Percentiles rank a stretch among this genome's conserved stretches.
Conservation (phyloP, 2,888 invertebrate genomes). For the Sphaerophoria rueppellii region DNA sequence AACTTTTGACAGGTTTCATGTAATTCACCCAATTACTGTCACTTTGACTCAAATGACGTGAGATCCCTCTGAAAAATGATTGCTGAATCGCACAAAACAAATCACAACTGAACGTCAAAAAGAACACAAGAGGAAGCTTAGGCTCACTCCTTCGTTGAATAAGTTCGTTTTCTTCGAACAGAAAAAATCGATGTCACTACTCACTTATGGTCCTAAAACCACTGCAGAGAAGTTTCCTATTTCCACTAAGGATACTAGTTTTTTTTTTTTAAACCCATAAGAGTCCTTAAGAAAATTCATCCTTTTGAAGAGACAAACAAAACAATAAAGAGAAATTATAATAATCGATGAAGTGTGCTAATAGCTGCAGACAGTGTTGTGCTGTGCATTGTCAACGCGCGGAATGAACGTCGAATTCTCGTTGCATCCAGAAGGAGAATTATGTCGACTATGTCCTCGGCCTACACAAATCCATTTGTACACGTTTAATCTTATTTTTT, state of each 20-base stretch:
- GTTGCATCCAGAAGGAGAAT: slow-evolving; percentile 53
- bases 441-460: slow-evolving; percentile 72
- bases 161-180: not conserved
- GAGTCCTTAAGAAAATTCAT: not conserved
- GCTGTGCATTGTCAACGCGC: slow-evolving; percentile 64
- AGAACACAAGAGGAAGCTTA: not conserved
- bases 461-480: slow-evolving; percentile 72
- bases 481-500: slow-evolving; percentile 58
- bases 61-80: slow-evolving; percentile 55
- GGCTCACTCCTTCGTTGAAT: too few species aligned
- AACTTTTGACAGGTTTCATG: slow-evolving; percentile 19
- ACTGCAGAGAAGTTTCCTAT: too few species aligned
- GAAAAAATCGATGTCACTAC: too few species aligned
- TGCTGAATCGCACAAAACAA: slow-evolving; percentile 33
- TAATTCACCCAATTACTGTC: slow-evolving; percentile 65
- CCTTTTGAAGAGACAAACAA: not conserved
- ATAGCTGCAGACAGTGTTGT: slow-evolving; percentile 66
- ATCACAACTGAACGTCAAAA: slow-evolving; percentile 29
- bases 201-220: too few species aligned
- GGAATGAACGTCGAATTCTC: slow-evolving; percentile 35
- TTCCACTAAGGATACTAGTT: too few species aligned
- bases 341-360: slow-evolving; percentile 73
- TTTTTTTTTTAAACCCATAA: not conserved
- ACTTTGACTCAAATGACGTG: slow-evolving; percentile 39
- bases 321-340: slow-evolving; percentile 51